phyloP scores from a whole-genome alignment of 2,113 vertebrate genomes.

The Tachysurus fulvidraco region DNA sequence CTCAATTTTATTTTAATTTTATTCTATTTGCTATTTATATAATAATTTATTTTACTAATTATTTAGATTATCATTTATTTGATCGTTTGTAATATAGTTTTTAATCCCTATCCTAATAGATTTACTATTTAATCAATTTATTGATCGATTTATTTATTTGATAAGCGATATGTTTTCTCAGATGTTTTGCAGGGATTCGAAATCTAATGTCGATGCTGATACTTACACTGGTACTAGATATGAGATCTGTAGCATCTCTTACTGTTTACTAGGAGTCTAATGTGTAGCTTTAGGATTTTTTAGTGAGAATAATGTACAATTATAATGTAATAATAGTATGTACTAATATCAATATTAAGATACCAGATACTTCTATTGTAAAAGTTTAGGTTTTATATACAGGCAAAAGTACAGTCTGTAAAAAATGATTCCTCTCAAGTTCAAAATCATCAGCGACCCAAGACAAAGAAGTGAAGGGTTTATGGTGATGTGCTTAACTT shows the following conservation, averaged over 20 bases:
- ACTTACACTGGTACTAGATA: not conserved
- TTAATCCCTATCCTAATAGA: too few relatives aligned
- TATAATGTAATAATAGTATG: not conserved
- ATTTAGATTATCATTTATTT: too few relatives aligned
- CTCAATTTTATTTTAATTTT: too few relatives aligned
- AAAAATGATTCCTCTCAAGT: not conserved
- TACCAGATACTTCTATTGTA: not conserved
- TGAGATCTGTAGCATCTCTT: not conserved
- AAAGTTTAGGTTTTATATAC: not conserved
- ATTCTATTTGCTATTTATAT: too few relatives aligned
- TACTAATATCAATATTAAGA: not conserved
- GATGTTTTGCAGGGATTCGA: not conserved
- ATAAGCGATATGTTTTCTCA: not conserved
- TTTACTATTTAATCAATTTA: too few relatives aligned
- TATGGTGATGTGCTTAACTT: slow-evolving; percentile 54
- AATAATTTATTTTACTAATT: too few relatives aligned
- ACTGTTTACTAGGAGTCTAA: not conserved
- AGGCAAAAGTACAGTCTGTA: not conserved
- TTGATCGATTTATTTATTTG: too few relatives aligned
- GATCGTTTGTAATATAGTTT: too few relatives aligned
- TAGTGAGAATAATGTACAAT: not conserved
- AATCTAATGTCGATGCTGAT: not conserved
- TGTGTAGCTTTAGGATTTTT: not conserved
- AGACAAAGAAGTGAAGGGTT: slow-evolving; percentile 48
- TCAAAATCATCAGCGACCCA: not conserved